These are phyloP conservation scores for Rhyacophila evoluta DNA, from an alignment of 2,888 invertebrate species.

Conservation along the genomic window DNA sequence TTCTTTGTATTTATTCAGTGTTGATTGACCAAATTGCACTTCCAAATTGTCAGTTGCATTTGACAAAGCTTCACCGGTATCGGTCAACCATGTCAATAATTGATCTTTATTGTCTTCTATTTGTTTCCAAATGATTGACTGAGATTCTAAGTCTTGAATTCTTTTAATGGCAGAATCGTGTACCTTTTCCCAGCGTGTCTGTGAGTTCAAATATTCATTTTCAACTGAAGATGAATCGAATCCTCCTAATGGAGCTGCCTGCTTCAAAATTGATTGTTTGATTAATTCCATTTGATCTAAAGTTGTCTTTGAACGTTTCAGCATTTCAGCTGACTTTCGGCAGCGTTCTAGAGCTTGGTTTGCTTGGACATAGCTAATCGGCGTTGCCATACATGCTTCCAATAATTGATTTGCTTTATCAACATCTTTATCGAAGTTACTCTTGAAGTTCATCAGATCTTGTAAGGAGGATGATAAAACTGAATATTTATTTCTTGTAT, in stretches of 20 bases:
- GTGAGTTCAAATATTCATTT: conserved; percentile 73
- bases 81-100: conserved; percentile 84
- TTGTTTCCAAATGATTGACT: conserved; percentile 93
- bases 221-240: conserved; percentile 73
- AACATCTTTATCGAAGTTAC: conserved; percentile 78
- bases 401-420: conserved; percentile 77
- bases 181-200: conserved; percentile 77
- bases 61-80: conserved; percentile 82
- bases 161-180: conserved; percentile 80
- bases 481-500: conserved; percentile 80
- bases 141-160: conserved; percentile 86
- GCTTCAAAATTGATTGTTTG: conserved; percentile 77
- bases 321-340: conserved; percentile 79
- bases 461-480: conserved; percentile 80
- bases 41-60: conserved; percentile 84
- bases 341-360: conserved; percentile 79
- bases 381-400: conserved; percentile 74
- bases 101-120: conserved; percentile 89
- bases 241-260: conserved; percentile 76
- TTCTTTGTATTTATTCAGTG: conserved; percentile 85
- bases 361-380: conserved; percentile 80
- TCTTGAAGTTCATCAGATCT: conserved; percentile 79
- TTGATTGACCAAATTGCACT: conserved; percentile 82
- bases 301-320: conserved; percentile 80
- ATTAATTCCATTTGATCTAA: conserved; percentile 85